Conservation (phyloP, 2,888 invertebrate species). For the Polyommatus icarus region DNA sequence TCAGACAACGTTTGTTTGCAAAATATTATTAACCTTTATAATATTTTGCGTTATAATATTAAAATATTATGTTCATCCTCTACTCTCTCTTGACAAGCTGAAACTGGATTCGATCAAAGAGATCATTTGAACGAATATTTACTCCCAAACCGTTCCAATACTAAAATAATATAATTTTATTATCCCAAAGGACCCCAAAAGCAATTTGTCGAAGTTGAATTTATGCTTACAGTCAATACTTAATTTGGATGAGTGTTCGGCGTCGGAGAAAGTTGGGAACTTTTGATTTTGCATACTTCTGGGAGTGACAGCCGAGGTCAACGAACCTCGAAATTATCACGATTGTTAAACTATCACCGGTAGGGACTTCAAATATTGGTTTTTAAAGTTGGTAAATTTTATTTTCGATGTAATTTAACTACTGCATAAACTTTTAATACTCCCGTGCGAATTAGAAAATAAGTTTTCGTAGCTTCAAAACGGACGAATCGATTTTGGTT, state of each 20-base stretch:
- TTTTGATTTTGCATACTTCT: constrained; percentile 45
- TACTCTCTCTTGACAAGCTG: too few relatives aligned
- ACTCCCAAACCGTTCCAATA: background rate
- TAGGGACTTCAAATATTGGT: background rate
- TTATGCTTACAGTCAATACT: constrained; percentile 30
- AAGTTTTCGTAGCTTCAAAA: too few relatives aligned
- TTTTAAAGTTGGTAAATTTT: background rate
- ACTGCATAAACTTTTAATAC: background rate
- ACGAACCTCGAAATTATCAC: constrained; percentile 17
- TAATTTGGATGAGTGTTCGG: constrained; percentile 25
- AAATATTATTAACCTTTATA: too few relatives aligned
- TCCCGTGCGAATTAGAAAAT: background rate
- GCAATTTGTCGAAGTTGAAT: constrained; percentile 27
- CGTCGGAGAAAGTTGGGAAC: constrained; percentile 43
- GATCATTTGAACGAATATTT: background rate
- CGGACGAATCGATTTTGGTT: background rate
- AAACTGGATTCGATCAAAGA: too few relatives aligned
- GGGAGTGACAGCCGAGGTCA: constrained; percentile 43
- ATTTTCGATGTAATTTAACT: background rate
- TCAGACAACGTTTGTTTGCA: too few relatives aligned
- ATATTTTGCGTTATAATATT: too few relatives aligned
- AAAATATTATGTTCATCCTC: too few relatives aligned
- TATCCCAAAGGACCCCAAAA: background rate
- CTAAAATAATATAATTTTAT: constrained; percentile 2
- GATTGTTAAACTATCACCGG: background rate